Conservation (phyloP, 2,888 invertebrate genomes). For the Tillus elongatus region DNA sequence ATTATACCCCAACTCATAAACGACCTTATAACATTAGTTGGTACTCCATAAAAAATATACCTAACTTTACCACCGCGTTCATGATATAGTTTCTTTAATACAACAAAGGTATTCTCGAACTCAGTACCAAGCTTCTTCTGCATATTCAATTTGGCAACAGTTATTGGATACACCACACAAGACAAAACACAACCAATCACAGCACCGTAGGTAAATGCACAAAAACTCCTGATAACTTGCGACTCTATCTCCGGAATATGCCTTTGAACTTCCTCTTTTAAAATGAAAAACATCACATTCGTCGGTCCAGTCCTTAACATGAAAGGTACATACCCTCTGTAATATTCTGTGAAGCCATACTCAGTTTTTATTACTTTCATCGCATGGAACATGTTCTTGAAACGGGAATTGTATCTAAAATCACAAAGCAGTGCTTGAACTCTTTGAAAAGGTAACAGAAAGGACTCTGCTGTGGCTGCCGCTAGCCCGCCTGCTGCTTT, state of each 20-base stretch:
- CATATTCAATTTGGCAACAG: background rate
- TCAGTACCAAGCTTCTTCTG: background rate
- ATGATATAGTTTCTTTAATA: background rate
- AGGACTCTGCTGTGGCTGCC: conserved; percentile 72
- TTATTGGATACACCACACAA: background rate
- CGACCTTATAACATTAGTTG: background rate
- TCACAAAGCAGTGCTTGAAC: conserved; percentile 86
- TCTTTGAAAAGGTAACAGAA: conserved; percentile 87
- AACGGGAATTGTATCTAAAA: conserved; percentile 66
- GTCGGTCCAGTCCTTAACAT: background rate
- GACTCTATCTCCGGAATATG: background rate
- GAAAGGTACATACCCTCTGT: conserved; percentile 62
- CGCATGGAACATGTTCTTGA: conserved; percentile 74
- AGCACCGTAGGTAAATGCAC: background rate
- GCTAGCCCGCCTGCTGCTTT: conserved; percentile 55
- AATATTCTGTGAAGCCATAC: conserved; percentile 75
- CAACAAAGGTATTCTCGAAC: background rate
- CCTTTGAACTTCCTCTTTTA: background rate
- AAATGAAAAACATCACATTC: background rate
- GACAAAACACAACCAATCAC: background rate
- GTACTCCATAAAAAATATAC: background rate
- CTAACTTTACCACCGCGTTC: background rate
- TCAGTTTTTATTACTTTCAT: conserved; percentile 52
- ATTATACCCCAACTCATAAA: background rate
- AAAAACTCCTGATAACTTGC: background rate